Evolutionary conservation across 2,113 vertebrate species (phyloP), one percentile per base, ranked within the genome.

Genomic region (Xenotilapia longispinis): DNA sequence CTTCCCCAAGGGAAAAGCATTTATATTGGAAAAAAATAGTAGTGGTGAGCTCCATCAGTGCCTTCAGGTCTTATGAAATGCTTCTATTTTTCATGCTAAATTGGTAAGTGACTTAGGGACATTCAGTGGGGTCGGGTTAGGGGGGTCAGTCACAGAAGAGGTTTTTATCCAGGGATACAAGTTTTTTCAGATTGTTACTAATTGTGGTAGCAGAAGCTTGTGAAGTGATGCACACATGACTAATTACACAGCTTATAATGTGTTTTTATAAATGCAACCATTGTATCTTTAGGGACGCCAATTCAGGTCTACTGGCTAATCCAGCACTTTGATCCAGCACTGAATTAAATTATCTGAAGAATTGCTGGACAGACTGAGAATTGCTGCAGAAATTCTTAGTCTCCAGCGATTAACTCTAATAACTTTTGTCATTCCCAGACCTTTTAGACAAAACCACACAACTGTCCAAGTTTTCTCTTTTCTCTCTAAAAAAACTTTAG

Each of bases 1-100:
- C 10, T 21, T 55, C 63, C 82, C 49, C 26, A 36, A 38, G 15
- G 63, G 55, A 12, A 38, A 21, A 58, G 23, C n/a, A 31, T 54
- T 31, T 51, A 47, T 36, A 33, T 55, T 63, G 9, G 58, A 28
- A 4, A 51, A 4, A 57, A 28, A 80, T 21, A 63, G 15, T 6
- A 60, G 53, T 8, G 9, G 31, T 31, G 7, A 85, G 58, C 9
- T 81, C 45, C 40, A 26, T 9, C n/a, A 2, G 14, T 55, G 80
- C 86, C 84, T 86, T 55, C 10, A 17, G 81, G 75, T 19, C 54
- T 82, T 15, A 78, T 86, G 63, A 94, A 88, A 84, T 57, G 28
- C 57, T 26, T 45, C 81, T 63, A 57, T 91, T 92, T 87, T 93
- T 88, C 82, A 33, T 9, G n/a, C 36, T 85, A 60, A 73, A 82